Percentiles rank a stretch among this genome's conserved stretches.
These are phyloP conservation scores for Drosophila biarmipes DNA, from an alignment of 1,140 invertebrate species.

Conservation along the genomic window DNA sequence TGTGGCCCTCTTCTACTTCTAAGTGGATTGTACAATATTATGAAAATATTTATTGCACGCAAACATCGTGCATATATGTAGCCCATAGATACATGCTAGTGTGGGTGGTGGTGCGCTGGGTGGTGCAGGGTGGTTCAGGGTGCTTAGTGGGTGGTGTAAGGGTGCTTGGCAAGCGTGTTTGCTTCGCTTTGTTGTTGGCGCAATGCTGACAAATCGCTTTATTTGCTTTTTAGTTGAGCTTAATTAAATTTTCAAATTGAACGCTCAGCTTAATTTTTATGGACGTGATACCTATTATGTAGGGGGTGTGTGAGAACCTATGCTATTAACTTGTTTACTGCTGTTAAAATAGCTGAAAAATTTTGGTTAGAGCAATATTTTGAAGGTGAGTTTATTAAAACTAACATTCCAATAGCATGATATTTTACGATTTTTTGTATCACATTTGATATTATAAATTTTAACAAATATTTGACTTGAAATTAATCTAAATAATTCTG, in stretches of 20 bases:
- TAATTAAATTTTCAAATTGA: slow-evolving; percentile 75
- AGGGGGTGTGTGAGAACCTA: no score
- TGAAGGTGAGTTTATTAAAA: neutral
- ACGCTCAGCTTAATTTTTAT: slow-evolving; percentile 41
- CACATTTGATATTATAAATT: no score
- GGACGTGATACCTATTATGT: slow-evolving; percentile 20
- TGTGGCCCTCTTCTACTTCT: slow-evolving; percentile 56
- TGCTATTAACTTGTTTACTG: neutral
- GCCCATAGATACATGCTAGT: slow-evolving; percentile 14
- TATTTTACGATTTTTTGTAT: no score
- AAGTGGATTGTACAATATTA: slow-evolving; percentile 68
- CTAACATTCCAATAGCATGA: no score
- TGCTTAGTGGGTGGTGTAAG: neutral
- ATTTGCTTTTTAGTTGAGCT: slow-evolving; percentile 67
- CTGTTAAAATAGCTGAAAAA: neutral
- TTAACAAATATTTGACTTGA: no score
- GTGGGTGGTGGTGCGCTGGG: slow-evolving; percentile 10
- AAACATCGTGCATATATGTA: slow-evolving; percentile 42
- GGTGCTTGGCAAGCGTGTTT: slow-evolving; percentile 10
- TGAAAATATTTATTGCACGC: slow-evolving; percentile 79
- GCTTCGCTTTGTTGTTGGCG: slow-evolving; percentile 41
- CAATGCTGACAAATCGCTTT: slow-evolving; percentile 67
- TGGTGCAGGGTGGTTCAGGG: slow-evolving; percentile 2
- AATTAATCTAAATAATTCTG: no score
- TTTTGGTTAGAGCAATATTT: no score